Evolutionary conservation across 1,140 invertebrate species (phyloP).

Genomic region (Melitaea cinxia): DNA sequence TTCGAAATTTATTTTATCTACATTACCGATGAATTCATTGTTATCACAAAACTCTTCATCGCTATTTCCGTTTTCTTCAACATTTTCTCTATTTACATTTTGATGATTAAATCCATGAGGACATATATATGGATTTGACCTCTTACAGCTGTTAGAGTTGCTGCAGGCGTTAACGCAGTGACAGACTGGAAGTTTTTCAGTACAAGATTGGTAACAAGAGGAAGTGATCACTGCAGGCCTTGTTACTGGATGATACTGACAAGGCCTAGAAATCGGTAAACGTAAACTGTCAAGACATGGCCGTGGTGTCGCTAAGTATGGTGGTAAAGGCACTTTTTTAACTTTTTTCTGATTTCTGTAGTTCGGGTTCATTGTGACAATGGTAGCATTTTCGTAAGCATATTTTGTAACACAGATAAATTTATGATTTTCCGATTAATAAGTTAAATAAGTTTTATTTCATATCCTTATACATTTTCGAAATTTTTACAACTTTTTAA

Average conservation of each 20-base stretch:
- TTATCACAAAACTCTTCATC: not conserved
- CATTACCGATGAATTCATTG: not conserved
- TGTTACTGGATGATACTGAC: not conserved
- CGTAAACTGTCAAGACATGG: slow-evolving; percentile 12
- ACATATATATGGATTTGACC: not conserved
- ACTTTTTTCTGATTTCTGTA: not conserved
- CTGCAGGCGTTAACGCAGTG: slow-evolving; percentile 17
- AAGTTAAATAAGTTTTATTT: too few relatives aligned
- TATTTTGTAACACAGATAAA: too few relatives aligned
- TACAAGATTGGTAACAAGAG: not conserved
- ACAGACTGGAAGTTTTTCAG: slow-evolving; percentile 2
- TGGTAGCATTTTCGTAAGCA: not conserved
- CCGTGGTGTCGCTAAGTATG: not conserved
- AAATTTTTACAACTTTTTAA: too few relatives aligned
- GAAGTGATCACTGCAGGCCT: not conserved
- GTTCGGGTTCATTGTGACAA: not conserved
- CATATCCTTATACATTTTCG: too few relatives aligned
- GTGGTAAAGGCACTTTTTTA: not conserved
- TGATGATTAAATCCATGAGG: not conserved
- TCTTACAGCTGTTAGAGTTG: not conserved
- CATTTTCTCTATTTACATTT: not conserved
- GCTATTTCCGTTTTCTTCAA: not conserved
- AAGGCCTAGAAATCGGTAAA: not conserved
- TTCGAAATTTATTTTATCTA: not conserved
- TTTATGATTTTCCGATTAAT: too few relatives aligned